Percentiles rank a stretch among this genome's conserved stretches.
phyloP scores from a whole-genome alignment of 1,140 invertebrate genomes.

The Colletes latitarsis region DNA sequence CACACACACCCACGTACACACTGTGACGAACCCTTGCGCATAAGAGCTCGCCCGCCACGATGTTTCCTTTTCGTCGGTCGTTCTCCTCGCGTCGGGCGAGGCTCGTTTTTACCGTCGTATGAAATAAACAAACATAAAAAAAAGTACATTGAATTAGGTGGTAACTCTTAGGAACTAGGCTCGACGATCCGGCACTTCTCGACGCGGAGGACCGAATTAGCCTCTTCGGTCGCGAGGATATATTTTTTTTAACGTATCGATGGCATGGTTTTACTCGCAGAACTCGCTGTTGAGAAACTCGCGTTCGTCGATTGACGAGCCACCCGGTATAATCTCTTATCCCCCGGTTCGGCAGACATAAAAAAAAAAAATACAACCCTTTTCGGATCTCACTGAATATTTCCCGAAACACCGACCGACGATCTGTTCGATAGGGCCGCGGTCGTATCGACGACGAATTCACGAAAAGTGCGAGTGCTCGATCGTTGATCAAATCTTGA shows the following conservation, averaged over 20 bases:
- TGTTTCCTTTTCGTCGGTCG: neutral
- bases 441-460: neutral
- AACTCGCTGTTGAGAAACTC: slow-evolving; percentile 16
- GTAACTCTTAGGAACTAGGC: slow-evolving; percentile 30
- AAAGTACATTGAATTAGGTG: slow-evolving; percentile 14
- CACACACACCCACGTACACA: neutral
- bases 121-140: slow-evolving; percentile 9
- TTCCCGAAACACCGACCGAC: neutral
- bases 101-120: slow-evolving; percentile 15
- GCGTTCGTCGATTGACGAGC: neutral
- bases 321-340: neutral
- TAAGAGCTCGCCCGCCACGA: neutral
- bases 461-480: slow-evolving; percentile 36
- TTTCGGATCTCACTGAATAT: neutral
- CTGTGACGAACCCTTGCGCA: neutral
- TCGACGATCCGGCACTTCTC: slow-evolving; percentile 47
- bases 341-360: neutral
- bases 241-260: slow-evolving; percentile 40
- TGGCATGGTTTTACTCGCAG: slow-evolving; percentile 42
- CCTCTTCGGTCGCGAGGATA: slow-evolving; percentile 32
- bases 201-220: slow-evolving; percentile 15
- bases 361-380: neutral
- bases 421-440: neutral
- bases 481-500: slow-evolving; percentile 51
- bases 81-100: neutral